Evolutionary conservation across 2,888 invertebrate genomes (phyloP).

Genomic region (Pogonocherus hispidulus): DNA sequence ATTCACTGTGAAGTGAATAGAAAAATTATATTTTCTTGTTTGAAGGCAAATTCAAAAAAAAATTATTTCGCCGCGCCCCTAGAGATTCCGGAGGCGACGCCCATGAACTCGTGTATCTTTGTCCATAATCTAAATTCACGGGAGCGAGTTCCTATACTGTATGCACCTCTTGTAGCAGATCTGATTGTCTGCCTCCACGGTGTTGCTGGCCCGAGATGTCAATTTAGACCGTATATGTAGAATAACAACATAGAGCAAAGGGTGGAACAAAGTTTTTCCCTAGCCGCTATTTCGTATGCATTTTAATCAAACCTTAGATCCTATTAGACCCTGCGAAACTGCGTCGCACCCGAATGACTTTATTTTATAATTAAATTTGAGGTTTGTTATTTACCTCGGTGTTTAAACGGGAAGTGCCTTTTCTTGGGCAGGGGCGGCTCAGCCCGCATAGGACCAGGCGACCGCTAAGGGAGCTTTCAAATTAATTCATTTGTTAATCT

Average conservation of each 20-base stretch:
- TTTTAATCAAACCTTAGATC: not conserved
- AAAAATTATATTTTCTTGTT: too few species aligned
- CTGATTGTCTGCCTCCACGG: not conserved
- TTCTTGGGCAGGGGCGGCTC: not conserved
- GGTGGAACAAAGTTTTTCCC: not conserved
- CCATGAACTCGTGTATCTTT: too few species aligned
- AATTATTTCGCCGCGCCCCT: too few species aligned
- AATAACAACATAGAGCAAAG: not conserved
- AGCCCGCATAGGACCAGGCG: too few species aligned
- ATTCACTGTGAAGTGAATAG: too few species aligned
- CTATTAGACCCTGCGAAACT: not conserved
- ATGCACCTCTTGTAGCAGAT: not conserved
- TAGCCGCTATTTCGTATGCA: not conserved
- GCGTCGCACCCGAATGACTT: not conserved
- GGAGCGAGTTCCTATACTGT: not conserved
- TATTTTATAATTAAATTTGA: constrained; percentile 20
- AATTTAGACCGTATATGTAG: not conserved
- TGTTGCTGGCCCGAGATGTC: not conserved
- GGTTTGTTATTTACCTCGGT: constrained; percentile 22
- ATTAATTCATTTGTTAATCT: too few species aligned
- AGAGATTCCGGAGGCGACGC: too few species aligned
- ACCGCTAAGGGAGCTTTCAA: too few species aligned
- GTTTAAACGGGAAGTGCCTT: constrained; percentile 4
- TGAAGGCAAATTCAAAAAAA: too few species aligned
- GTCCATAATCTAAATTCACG: not conserved